These are phyloP conservation scores for Danio choprae DNA, from an alignment of 2,797 vertebrate genomes.

Conservation along the genomic window DNA sequence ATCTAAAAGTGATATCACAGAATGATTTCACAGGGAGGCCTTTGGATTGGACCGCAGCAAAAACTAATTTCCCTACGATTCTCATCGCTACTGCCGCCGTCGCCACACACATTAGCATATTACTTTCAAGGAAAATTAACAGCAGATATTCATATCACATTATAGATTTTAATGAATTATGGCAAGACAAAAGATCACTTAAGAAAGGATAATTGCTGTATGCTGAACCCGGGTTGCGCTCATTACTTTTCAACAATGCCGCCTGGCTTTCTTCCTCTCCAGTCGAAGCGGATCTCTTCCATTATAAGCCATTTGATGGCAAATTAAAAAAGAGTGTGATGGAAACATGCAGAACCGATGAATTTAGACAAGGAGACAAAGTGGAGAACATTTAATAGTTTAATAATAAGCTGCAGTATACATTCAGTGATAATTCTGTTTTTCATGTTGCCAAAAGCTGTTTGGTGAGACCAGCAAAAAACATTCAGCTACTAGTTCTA, in stretches of 20 bases:
- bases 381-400: conserved; percentile 87
- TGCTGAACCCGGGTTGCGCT: conserved; percentile 54
- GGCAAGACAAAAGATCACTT: conserved; percentile 56
- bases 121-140: conserved; percentile 54
- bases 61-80: conserved; percentile 68
- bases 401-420: conserved; percentile 89
- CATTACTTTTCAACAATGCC: conserved; percentile 61
- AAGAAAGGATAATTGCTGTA: conserved; percentile 59
- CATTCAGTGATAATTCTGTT: conserved; percentile 88
- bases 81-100: conserved; percentile 59
- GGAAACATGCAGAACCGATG: conserved; percentile 47
- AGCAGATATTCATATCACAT: conserved; percentile 58
- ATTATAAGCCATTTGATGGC: conserved; percentile 54
- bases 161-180: conserved; percentile 61
- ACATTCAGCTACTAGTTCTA: conserved; percentile 85
- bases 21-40: background rate
- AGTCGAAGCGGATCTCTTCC: conserved; percentile 48
- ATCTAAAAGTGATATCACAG: conserved; percentile 44
- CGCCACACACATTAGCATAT: conserved; percentile 51
- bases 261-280: conserved; percentile 30
- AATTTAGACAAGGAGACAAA: conserved; percentile 74
- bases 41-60: conserved; percentile 37
- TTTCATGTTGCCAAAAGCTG: conserved; percentile 86
- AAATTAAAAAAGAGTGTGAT: conserved; percentile 56
- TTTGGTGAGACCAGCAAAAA: conserved; percentile 85